Evolutionary conservation across 2,113 vertebrate species (phyloP).

Genomic region (Syngnathoides biaculeatus): DNA sequence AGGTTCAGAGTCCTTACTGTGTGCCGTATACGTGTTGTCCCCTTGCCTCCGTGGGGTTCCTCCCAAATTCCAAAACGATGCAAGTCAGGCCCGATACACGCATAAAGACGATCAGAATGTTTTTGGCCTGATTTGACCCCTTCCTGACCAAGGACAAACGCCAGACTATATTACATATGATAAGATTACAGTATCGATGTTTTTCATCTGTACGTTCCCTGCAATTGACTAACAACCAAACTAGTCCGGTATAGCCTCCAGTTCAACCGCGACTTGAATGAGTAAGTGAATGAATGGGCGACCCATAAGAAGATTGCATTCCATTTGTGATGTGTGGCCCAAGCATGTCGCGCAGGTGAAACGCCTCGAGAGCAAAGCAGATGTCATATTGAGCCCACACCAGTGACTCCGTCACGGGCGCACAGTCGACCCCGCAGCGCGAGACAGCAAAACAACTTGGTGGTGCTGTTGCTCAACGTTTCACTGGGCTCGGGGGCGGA

Average conservation of each 20-base stretch:
- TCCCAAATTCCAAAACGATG: too few species aligned
- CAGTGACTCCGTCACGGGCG: not conserved
- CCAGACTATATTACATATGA: too few species aligned
- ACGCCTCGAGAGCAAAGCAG: not conserved
- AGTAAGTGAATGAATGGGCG: not conserved
- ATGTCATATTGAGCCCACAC: not conserved
- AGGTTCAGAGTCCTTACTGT: not conserved
- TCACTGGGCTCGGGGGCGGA: not conserved
- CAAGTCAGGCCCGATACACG: too few species aligned
- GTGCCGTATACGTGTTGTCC: not conserved
- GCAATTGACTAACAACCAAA: not conserved
- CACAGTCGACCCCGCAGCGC: not conserved
- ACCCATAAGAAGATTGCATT: not conserved
- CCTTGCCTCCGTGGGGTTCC: not conserved
- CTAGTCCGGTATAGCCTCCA: not conserved
- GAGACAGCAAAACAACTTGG: slow-evolving; percentile 4
- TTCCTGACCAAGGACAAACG: too few species aligned
- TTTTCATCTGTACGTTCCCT: not conserved
- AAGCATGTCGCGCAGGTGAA: not conserved
- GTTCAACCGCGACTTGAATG: not conserved
- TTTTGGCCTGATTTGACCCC: too few species aligned
- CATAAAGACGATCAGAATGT: too few species aligned
- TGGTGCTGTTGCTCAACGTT: slow-evolving; percentile 11
- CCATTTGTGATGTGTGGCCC: not conserved
- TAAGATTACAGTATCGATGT: too few species aligned